Base-by-base conservation (phyloP, 2,888 invertebrate genomes). In the Sthenelais limicola region DNA sequence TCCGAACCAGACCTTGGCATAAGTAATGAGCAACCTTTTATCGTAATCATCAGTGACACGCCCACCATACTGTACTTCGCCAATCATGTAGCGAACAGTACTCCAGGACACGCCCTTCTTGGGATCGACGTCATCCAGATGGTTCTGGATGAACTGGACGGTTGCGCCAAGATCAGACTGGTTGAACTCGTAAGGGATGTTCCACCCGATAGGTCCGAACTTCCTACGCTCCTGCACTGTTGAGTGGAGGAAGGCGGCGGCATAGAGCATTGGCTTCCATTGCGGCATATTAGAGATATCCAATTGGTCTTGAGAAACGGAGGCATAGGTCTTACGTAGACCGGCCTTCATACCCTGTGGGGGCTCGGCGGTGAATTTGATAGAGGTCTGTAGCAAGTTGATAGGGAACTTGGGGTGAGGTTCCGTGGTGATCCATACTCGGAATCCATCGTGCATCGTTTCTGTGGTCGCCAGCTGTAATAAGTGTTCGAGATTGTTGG, bases 51-150 rank as follows among this genome's bases (percentile, higher is more conserved):
- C 98, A 0, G 98, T 98, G 0, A 98, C 97, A 80, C 97, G 90
- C 3, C 97, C 97, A 18, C 95, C 95, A 79, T 92, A 92, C 83
- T 92, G 91, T 9, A 92, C 91, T 89, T 98, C 97, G 38, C 97
- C 97, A 43, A 97, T 92, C 97, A 98, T 98, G 86, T 97, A 98
- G 85, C 97, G 95, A 12, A 98, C 93, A 0, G 97, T 98, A 26
- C 95, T 95, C 97, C 97, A 98, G 0, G 97, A 97, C 75, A 98
- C 95, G 28, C 97, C 97, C 86, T 96, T 96, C 85, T 97, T 97
- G 0, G 96, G 95, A 87, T 98, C 97, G 90, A 97, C 94, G 86
- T 97, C 97, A 85, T 98, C 98, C 73, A 98, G 89, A 89, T 98
- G 97, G 87, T 97, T 97, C 87, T 97, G 97, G 74, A 98, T 91